Evolutionary conservation across 2,113 vertebrate species (phyloP), one percentile per base, ranked within the genome.

Genomic region (Onychostoma macrolepis): DNA sequence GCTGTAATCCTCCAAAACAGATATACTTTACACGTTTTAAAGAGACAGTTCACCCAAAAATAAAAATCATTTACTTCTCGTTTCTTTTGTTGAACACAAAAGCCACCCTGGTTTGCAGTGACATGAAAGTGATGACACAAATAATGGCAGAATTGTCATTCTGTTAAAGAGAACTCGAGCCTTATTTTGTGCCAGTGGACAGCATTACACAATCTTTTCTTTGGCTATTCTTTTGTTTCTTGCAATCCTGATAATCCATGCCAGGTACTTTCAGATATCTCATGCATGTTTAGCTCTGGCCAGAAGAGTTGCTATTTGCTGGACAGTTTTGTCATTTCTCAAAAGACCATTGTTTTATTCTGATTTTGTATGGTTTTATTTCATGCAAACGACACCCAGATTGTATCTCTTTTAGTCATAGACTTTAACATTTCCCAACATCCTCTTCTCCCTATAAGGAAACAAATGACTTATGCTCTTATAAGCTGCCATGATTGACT

Each of bases 241-340:
- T 76, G 74, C 41, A 76, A 76, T 5, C 48, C n/a, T 76, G n/a
- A 45, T 45, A 15, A 48, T 48, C 2, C 74, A 76, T 48, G 74
- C 74, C 74, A 76, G 74, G 74, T 76, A 76, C 74, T 76, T 76
- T 76, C 41, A 26, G 6, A 76, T 75, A 3, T 75, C 11, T 26
- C n/a, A 75, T 5, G 21, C 21, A n/a, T 41, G 10, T 74, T n/a
- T 76, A 45, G 41, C 41, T 76, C 24, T 76, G 41, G 72, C n/a
- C 72, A 75, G 41, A 6, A 28, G 13, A 45, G 41, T 76, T 76
- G 72, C 6, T 45, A 3, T 76, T 45, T 76, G 72, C 13, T 48
- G 41, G n/a, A 76, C 41, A 6, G 5, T 26, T 48, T 76, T 45
- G 3, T 76, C 7, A 48, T 76, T 76, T 76, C 72, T 76, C 41